Conservation (phyloP, 2,888 invertebrate genomes). For the Drosophila nr. fundita region DNA sequence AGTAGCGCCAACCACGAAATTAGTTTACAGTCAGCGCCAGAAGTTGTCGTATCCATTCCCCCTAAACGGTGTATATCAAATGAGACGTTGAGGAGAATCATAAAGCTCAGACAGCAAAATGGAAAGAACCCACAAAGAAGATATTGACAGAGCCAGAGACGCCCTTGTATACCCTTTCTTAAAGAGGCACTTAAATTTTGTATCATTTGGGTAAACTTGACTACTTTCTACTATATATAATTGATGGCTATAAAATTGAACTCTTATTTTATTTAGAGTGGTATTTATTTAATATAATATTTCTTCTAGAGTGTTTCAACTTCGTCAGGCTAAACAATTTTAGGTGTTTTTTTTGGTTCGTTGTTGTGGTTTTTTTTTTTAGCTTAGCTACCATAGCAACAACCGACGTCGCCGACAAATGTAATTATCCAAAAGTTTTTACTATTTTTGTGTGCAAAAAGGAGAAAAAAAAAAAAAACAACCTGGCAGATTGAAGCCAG, state of each 20-base stretch:
- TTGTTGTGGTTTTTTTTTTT: constrained; percentile 19
- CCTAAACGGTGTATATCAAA: constrained; percentile 1
- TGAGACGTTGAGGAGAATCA: not conserved
- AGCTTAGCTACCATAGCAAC: constrained; percentile 60
- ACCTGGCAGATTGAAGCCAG: constrained; percentile 33
- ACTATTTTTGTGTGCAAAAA: constrained; percentile 56
- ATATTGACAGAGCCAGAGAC: not conserved
- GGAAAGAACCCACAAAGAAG: not conserved
- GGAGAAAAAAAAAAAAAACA: constrained; percentile 18
- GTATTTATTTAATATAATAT: not conserved
- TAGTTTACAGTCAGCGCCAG: constrained; percentile 30
- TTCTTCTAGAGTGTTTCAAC: not conserved
- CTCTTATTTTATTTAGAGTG: not conserved
- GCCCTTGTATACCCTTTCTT: not conserved
- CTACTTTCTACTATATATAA: not conserved
- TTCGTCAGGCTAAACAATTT: not conserved
- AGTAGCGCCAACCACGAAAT: constrained; percentile 25
- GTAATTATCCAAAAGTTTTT: constrained; percentile 77
- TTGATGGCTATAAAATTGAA: not conserved
- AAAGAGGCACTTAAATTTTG: not conserved
- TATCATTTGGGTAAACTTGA: not conserved
- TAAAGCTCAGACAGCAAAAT: not conserved
- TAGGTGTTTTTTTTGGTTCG: not conserved
- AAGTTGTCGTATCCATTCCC: constrained; percentile 1
- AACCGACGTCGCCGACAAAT: constrained; percentile 59